phyloP scores from a whole-genome alignment of 2,113 vertebrate genomes.

The Trochalopteron elliotii region DNA sequence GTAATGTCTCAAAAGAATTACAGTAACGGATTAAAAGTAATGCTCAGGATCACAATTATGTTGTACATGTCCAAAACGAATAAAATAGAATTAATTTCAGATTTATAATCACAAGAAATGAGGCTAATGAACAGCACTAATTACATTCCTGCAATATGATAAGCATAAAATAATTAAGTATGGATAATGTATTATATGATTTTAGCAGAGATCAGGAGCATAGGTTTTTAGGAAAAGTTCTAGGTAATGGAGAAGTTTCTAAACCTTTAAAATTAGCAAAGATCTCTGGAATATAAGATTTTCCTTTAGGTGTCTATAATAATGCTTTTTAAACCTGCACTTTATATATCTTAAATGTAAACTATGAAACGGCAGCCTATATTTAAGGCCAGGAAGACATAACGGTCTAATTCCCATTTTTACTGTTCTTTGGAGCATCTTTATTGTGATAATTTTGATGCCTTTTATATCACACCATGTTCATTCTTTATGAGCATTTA shows the following conservation, averaged over 20 bases:
- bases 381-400: neutral
- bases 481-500: neutral
- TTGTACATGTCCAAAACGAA: neutral
- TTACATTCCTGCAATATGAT: neutral
- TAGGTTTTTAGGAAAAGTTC: neutral
- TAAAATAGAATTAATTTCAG: conserved; percentile 23
- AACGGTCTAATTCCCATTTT: neutral
- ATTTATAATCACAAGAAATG: neutral
- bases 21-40: neutral
- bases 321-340: neutral
- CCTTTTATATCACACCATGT: neutral
- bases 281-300: neutral
- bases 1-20: neutral
- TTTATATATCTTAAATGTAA: neutral
- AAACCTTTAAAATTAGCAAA: neutral
- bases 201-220: neutral
- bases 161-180: neutral
- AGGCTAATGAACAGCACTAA: conserved; percentile 32
- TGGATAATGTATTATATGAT: neutral
- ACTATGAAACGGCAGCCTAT: neutral
- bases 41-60: neutral
- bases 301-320: neutral
- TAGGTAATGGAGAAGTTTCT: neutral
- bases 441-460: neutral
- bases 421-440: neutral